Evolutionary conservation across 2,113 vertebrate species (phyloP).

Genomic region (Phoenicopterus ruber): DNA sequence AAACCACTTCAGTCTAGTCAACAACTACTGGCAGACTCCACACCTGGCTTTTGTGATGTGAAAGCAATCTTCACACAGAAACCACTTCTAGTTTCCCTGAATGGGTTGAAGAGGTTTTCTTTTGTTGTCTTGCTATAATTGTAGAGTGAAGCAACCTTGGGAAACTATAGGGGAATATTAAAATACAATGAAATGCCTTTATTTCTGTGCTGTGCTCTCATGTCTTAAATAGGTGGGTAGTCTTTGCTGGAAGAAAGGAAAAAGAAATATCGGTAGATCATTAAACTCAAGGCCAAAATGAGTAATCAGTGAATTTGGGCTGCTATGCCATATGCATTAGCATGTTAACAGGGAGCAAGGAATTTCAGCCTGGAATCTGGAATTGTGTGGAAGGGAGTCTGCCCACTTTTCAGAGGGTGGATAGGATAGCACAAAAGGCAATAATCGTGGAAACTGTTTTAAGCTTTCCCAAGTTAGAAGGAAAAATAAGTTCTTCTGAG

Average conservation of each 20-base stretch:
- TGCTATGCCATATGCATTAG: not conserved
- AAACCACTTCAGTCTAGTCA: not conserved
- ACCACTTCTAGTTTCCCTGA: not conserved
- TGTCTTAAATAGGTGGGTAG: not conserved
- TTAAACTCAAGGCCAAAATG: not conserved
- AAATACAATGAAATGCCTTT: not conserved
- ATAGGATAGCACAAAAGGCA: not conserved
- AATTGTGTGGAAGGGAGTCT: not conserved
- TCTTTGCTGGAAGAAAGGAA: not conserved
- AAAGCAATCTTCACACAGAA: not conserved
- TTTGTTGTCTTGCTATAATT: not conserved
- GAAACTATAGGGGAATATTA: not conserved
- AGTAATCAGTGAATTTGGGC: not conserved
- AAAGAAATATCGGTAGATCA: not conserved
- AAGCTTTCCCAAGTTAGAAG: not conserved
- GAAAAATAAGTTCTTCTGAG: fast-evolving
- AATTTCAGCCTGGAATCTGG: not conserved
- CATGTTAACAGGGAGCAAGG: not conserved
- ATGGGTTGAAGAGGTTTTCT: not conserved
- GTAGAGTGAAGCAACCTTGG: not conserved
- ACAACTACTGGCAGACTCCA: not conserved
- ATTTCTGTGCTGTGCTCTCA: not conserved
- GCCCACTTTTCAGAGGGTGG: not conserved
- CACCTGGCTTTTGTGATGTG: not conserved
- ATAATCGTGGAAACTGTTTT: not conserved